Percentiles rank a stretch among this genome's conserved stretches.
These are phyloP conservation scores for Spea multiplicata DNA, from an alignment of 2,113 vertebrate species.

Conservation along the genomic window DNA sequence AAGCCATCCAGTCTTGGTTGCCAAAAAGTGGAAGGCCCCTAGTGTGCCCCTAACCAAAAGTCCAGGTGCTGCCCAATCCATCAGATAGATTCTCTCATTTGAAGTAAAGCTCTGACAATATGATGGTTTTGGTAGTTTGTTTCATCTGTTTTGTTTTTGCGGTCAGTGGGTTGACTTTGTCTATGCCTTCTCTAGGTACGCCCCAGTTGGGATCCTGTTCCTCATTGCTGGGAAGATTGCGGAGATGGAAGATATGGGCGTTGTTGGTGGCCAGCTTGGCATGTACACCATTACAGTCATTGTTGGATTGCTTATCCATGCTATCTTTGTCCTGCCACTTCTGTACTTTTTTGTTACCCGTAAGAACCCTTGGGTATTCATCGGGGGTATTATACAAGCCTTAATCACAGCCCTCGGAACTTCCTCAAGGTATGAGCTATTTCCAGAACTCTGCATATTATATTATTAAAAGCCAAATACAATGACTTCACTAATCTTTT, in stretches of 20 bases:
- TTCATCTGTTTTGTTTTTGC: neutral
- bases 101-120: too few relatives aligned
- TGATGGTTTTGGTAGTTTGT: too few relatives aligned
- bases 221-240: slow-evolving; percentile 96
- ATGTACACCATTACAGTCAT: slow-evolving; percentile 97
- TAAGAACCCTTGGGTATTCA: slow-evolving; percentile 93
- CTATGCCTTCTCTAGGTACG: slow-evolving; percentile 73
- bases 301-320: slow-evolving; percentile 87
- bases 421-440: slow-evolving; percentile 80
- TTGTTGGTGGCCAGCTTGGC: slow-evolving; percentile 92
- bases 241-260: slow-evolving; percentile 96
- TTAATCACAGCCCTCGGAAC: slow-evolving; percentile 92
- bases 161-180: neutral
- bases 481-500: neutral
- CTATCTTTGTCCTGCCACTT: slow-evolving; percentile 84
- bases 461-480: too few relatives aligned
- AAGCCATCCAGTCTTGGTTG: too few relatives aligned
- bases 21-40: too few relatives aligned
- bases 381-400: slow-evolving; percentile 89
- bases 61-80: too few relatives aligned
- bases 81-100: too few relatives aligned
- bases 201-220: slow-evolving; percentile 92
- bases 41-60: too few relatives aligned
- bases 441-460: neutral
- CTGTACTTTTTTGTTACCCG: slow-evolving; percentile 90